Evolutionary conservation across 37 sponge, comb jelly and placozoan species (phyloP).

Genomic region (Chondrilla cf. caribensis): DNA sequence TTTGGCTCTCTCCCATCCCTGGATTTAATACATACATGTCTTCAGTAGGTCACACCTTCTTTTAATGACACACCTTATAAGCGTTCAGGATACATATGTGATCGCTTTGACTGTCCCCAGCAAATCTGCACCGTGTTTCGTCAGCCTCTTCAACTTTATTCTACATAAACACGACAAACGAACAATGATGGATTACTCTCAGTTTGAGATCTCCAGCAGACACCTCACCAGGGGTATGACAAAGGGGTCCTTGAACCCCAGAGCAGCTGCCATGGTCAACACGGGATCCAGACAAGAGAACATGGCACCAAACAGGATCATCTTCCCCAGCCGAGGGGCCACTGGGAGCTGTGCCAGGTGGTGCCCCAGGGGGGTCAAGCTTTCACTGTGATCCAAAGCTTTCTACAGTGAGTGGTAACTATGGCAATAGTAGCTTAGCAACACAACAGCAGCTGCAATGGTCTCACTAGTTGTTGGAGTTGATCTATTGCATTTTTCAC

Average conservation of each 20-base stretch:
- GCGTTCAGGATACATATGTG: slow-evolving; percentile 72
- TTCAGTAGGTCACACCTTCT: not conserved
- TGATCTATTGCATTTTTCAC: slow-evolving; percentile 40
- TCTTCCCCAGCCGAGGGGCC: slow-evolving; percentile 80
- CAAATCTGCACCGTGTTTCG: slow-evolving; percentile 41
- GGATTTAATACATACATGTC: not conserved
- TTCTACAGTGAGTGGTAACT: slow-evolving; percentile 31
- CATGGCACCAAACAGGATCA: slow-evolving; percentile 83
- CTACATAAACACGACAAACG: slow-evolving; percentile 17
- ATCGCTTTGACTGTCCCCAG: slow-evolving; percentile 60
- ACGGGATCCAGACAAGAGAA: slow-evolving; percentile 82
- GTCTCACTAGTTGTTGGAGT: slow-evolving; percentile 55
- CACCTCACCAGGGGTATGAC: slow-evolving; percentile 71
- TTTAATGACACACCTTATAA: slow-evolving; percentile 39
- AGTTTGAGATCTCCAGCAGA: too few relatives aligned
- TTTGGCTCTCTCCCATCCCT: slow-evolving; percentile 56
- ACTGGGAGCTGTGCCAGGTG: slow-evolving; percentile 86
- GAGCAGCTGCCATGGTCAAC: slow-evolving; percentile 60
- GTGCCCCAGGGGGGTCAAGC: slow-evolving; percentile 84
- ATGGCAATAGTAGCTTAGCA: not conserved
- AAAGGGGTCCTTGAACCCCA: slow-evolving; percentile 86
- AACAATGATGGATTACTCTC: too few relatives aligned
- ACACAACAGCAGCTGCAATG: not conserved
- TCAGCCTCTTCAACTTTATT: slow-evolving; percentile 74
- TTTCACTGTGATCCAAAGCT: slow-evolving; percentile 64